Percentiles rank a stretch among this genome's conserved stretches.
phyloP scores from a whole-genome alignment of 2,888 invertebrate genomes.

The Drymonia ruficornis region DNA sequence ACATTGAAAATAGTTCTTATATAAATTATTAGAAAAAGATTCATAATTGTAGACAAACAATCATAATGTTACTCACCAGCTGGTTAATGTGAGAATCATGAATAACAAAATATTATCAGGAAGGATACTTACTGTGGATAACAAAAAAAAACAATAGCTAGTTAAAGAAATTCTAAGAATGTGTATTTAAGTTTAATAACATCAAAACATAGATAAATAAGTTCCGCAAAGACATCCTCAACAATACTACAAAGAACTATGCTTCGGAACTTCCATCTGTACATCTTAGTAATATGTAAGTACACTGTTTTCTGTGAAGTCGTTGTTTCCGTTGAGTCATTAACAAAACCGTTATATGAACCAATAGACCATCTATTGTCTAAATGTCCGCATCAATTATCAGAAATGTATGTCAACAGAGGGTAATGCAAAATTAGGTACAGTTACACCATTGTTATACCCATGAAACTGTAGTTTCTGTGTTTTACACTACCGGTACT shows the following conservation, averaged over 20 bases:
- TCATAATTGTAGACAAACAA: not conserved
- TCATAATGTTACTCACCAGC: conserved; percentile 7
- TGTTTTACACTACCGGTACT: not conserved
- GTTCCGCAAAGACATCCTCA: no score
- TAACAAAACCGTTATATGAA: not conserved
- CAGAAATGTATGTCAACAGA: conserved; percentile 11
- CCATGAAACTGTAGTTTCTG: not conserved
- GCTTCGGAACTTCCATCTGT: no score
- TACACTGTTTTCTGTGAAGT: not conserved
- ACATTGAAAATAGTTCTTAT: no score
- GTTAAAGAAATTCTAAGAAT: not conserved
- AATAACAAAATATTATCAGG: not conserved
- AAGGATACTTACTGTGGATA: not conserved
- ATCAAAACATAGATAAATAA: no score
- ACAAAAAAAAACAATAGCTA: not conserved
- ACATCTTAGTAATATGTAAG: not conserved
- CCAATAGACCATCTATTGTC: not conserved
- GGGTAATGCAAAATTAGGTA: conserved; percentile 5
- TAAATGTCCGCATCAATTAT: not conserved
- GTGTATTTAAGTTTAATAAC: no score
- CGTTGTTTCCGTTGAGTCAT: not conserved
- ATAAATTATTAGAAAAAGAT: no score
- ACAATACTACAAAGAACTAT: no score
- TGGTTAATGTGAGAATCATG: not conserved
- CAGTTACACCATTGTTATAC: conserved; percentile 9